Evolutionary conservation across 2,113 vertebrate genomes (phyloP).

Genomic region (Plecturocebus donacophilus): DNA sequence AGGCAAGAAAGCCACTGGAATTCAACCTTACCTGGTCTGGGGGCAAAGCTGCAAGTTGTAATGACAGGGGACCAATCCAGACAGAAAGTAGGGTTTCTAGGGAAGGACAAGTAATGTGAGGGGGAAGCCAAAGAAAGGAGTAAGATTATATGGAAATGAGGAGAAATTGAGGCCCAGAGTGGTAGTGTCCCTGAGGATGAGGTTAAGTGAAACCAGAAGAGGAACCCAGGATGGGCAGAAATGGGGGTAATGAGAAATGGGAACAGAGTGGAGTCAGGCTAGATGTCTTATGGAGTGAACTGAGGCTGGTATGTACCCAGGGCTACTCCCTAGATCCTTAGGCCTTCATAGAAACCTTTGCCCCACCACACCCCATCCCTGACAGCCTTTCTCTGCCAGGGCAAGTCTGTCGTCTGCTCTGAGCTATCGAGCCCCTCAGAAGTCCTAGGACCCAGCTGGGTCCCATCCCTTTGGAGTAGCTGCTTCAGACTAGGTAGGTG

Average conservation of each 20-base stretch:
- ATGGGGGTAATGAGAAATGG: not conserved
- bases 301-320: not conserved
- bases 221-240: not conserved
- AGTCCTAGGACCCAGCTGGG: not conserved
- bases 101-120: conserved; percentile 45
- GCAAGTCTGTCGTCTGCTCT: conserved; percentile 38
- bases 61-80: conserved; percentile 12
- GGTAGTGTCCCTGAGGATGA: not conserved
- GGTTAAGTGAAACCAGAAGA: not conserved
- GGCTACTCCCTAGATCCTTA: conserved; percentile 61
- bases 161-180: not conserved
- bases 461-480: conserved; percentile 22
- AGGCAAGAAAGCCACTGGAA: conserved; percentile 15
- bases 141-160: conserved; percentile 34
- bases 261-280: not conserved
- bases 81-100: conserved; percentile 9
- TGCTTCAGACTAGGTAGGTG: conserved; percentile 69
- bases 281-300: not conserved
- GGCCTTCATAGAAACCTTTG: conserved; percentile 63
- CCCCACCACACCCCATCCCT: conserved; percentile 60
- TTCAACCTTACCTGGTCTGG: conserved; percentile 27
- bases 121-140: not conserved
- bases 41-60: conserved; percentile 25
- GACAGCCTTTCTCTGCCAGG: conserved; percentile 40
- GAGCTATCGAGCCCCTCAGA: conserved; percentile 22